phyloP scores from a whole-genome alignment of 2,888 invertebrate species.

The Meganola albula region DNA sequence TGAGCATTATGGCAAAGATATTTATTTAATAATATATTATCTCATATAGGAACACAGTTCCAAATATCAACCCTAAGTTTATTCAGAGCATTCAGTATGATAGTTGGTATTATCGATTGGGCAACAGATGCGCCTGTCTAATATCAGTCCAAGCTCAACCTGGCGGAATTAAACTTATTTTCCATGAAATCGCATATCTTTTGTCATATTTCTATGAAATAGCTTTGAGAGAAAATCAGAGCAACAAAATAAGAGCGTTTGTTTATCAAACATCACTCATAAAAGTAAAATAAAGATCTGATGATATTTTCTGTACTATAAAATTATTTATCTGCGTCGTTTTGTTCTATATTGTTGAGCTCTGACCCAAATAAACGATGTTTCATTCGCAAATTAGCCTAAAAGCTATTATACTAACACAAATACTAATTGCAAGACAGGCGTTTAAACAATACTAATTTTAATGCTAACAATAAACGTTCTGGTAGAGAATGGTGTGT shows the following conservation, averaged over 20 bases:
- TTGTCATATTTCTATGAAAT: slow-evolving; percentile 9
- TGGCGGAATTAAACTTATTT: slow-evolving; percentile 23
- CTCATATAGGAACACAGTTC: too few species aligned
- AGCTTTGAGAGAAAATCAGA: not conserved
- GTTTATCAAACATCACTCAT: too few species aligned
- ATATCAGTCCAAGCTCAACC: slow-evolving; percentile 22
- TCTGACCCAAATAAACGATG: too few species aligned
- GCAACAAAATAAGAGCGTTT: not conserved
- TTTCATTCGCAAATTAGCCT: too few species aligned
- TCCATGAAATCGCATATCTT: slow-evolving; percentile 11
- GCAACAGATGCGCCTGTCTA: slow-evolving; percentile 28
- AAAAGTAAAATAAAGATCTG: too few species aligned
- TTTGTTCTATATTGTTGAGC: too few species aligned
- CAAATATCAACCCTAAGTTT: slow-evolving; percentile 4
- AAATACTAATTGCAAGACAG: too few species aligned
- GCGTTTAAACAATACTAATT: slow-evolving; percentile 20
- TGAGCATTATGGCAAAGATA: too few species aligned
- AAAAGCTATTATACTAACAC: too few species aligned
- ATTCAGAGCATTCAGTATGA: slow-evolving; percentile 12
- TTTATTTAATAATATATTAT: too few species aligned
- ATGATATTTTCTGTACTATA: too few species aligned
- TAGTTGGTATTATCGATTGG: slow-evolving; percentile 25
- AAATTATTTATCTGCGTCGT: too few species aligned
- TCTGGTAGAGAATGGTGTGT: slow-evolving; percentile 25
- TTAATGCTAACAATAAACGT: slow-evolving; percentile 24